Conservation (phyloP, 2,888 invertebrate genomes). For the Cerastoderma edule region DNA sequence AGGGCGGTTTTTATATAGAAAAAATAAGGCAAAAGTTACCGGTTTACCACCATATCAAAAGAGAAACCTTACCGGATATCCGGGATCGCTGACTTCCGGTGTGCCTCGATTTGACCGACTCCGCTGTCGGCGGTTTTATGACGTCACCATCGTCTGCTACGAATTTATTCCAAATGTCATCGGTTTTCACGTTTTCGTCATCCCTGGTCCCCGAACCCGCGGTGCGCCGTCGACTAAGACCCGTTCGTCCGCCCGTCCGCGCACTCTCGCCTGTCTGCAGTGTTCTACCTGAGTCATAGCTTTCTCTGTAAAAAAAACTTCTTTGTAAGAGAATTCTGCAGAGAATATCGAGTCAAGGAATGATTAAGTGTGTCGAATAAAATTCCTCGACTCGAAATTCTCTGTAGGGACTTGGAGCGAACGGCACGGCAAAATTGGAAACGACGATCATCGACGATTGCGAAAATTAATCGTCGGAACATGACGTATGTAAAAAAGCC, state of each 20-base stretch:
- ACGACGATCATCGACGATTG: too few species aligned
- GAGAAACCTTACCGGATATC: slow-evolving; percentile 14
- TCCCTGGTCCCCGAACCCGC: slow-evolving; percentile 11
- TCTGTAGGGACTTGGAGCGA: too few species aligned
- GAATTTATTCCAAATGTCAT: slow-evolving; percentile 58
- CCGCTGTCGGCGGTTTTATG: slow-evolving; percentile 51
- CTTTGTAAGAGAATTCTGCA: neutral
- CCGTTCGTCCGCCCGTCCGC: slow-evolving; percentile 17
- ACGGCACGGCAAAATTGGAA: too few species aligned
- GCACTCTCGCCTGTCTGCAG: neutral
- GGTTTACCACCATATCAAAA: too few species aligned
- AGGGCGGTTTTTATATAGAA: too few species aligned
- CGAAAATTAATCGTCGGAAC: too few species aligned
- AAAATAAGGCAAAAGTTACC: too few species aligned
- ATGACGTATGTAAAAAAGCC: too few species aligned
- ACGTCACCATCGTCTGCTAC: slow-evolving; percentile 52
- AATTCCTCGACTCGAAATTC: too few species aligned
- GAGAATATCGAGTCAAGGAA: too few species aligned
- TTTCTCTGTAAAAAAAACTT: neutral
- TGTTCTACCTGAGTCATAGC: neutral
- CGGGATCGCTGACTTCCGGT: slow-evolving; percentile 31
- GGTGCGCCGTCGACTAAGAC: neutral
- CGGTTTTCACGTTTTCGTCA: slow-evolving; percentile 42
- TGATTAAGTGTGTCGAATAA: neutral
- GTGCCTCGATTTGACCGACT: slow-evolving; percentile 26